Conservation (phyloP, 2,888 invertebrate genomes). For the Morpho deidamia region DNA sequence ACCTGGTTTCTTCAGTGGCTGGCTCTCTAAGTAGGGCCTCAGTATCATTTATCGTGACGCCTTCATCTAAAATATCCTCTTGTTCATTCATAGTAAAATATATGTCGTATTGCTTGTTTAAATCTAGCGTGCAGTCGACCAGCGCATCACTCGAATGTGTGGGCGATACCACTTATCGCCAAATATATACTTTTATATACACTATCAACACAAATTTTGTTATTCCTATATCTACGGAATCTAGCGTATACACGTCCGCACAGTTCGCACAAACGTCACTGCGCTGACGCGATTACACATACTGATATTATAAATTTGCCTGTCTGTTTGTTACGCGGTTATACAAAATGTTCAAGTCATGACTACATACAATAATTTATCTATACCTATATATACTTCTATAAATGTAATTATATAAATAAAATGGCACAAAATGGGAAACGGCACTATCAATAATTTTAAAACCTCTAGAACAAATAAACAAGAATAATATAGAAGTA, state of each 20-base stretch:
- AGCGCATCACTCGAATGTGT: not conserved
- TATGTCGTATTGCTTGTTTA: not conserved
- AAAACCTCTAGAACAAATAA: too few species aligned
- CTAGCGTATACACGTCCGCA: not conserved
- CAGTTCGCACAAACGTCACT: not conserved
- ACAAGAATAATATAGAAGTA: too few species aligned
- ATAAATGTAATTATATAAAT: too few species aligned
- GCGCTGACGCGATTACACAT: not conserved
- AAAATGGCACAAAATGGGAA: too few species aligned
- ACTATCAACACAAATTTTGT: not conserved
- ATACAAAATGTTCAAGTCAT: too few species aligned
- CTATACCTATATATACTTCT: too few species aligned
- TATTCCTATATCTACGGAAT: not conserved
- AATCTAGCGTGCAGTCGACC: not conserved
- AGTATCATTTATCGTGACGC: not conserved
- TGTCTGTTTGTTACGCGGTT: too few species aligned
- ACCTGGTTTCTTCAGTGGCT: not conserved
- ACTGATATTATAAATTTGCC: too few species aligned
- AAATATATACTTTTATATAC: not conserved
- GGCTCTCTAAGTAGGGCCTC: not conserved
- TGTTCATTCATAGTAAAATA: not conserved
- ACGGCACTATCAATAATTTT: too few species aligned
- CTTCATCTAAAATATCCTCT: not conserved
- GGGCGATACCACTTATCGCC: slow-evolving; percentile 1
- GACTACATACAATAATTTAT: too few species aligned